A percentile compares a stretch with the other conserved stretches of the same genome.
phyloP scores from a whole-genome alignment of 1,140 invertebrate species.

The Grapholita molesta region DNA sequence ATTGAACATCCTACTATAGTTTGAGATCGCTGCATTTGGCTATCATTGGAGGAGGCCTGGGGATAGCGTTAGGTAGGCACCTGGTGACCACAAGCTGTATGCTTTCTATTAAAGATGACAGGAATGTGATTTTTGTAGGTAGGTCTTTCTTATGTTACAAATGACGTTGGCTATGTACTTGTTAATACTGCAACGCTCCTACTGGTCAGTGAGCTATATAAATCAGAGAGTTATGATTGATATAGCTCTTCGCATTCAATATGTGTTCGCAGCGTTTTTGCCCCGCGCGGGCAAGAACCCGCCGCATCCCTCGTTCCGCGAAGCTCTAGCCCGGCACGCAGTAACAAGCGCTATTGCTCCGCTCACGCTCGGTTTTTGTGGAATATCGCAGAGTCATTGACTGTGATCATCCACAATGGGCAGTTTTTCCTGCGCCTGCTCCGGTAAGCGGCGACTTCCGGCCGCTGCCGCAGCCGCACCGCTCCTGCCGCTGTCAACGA shows the following conservation, averaged over 20 bases:
- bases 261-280: background rate
- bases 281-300: background rate
- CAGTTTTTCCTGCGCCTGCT: background rate
- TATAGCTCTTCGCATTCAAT: background rate
- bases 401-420: slow-evolving; percentile 5
- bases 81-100: too few relatives aligned
- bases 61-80: too few relatives aligned
- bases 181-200: too few relatives aligned
- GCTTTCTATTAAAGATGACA: too few relatives aligned
- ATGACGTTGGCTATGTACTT: too few relatives aligned
- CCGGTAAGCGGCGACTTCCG: slow-evolving; percentile 11
- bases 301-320: background rate
- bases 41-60: too few relatives aligned
- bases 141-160: too few relatives aligned
- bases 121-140: too few relatives aligned
- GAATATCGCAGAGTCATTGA: background rate
- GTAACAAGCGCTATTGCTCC: background rate
- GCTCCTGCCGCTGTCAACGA: background rate
- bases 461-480: background rate
- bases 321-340: background rate
- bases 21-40: too few relatives aligned
- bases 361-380: background rate
- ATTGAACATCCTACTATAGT: too few relatives aligned
- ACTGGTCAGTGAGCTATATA: too few relatives aligned
- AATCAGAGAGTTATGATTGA: background rate